Evolutionary conservation across 2,888 invertebrate genomes (phyloP).

Genomic region (Trypoxylon attenuatum): DNA sequence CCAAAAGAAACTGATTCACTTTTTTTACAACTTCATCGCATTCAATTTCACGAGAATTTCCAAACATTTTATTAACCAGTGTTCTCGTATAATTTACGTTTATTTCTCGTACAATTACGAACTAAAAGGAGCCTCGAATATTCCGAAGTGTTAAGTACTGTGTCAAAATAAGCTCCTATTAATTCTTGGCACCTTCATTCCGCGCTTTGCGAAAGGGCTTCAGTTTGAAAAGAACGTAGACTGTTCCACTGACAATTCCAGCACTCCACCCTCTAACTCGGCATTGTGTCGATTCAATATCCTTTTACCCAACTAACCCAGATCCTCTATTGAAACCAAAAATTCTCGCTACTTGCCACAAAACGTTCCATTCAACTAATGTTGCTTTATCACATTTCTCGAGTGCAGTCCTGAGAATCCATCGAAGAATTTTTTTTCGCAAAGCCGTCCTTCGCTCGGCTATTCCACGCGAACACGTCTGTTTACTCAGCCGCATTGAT

Average conservation of each 20-base stretch:
- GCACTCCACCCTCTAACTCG: slow-evolving; percentile 4
- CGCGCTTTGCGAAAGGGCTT: not conserved
- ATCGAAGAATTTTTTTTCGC: slow-evolving; percentile 14
- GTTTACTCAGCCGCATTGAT: slow-evolving; percentile 37
- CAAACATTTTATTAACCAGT: no score
- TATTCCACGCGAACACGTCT: slow-evolving; percentile 23
- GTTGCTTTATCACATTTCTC: not conserved
- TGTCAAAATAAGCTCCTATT: no score
- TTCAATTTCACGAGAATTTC: no score
- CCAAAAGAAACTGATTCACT: no score
- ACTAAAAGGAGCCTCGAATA: no score
- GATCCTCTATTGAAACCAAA: slow-evolving; percentile 26
- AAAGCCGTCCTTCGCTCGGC: slow-evolving; percentile 22
- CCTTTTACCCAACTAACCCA: slow-evolving; percentile 32
- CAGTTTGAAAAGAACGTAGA: not conserved
- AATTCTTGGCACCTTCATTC: no score
- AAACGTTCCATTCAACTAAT: slow-evolving; percentile 17
- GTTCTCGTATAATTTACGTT: no score
- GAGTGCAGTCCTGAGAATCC: not conserved
- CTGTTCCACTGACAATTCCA: slow-evolving; percentile 26
- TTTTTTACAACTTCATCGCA: no score
- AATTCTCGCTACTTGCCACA: slow-evolving; percentile 21
- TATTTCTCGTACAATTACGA: no score
- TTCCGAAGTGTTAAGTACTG: no score
- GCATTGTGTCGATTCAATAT: slow-evolving; percentile 30